These are phyloP conservation scores for Achatina immaculata DNA, from an alignment of 1,140 invertebrate genomes.

Conservation along the genomic window DNA sequence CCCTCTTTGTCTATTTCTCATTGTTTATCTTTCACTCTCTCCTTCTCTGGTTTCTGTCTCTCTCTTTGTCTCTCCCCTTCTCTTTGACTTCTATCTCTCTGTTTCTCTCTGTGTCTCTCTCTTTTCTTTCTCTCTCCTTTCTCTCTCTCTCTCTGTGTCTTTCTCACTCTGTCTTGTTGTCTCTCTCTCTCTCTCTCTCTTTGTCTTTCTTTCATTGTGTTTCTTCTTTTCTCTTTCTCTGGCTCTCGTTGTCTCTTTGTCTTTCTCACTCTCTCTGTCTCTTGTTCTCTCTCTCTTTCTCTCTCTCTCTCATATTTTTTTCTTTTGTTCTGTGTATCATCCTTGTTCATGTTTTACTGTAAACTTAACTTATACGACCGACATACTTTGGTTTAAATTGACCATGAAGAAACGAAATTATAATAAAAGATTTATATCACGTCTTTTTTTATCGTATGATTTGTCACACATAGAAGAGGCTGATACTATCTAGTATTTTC, in stretches of 20 bases:
- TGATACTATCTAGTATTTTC: too few species aligned
- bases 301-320: background rate
- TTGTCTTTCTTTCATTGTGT: background rate
- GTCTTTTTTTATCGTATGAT: too few species aligned
- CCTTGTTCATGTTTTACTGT: too few species aligned
- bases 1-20: background rate
- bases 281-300: background rate
- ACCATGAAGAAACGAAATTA: too few species aligned
- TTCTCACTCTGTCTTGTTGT: background rate
- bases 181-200: background rate
- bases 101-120: background rate
- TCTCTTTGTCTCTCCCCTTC: background rate
- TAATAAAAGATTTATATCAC: too few species aligned
- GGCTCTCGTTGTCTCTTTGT: background rate
- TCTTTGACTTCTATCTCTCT: background rate
- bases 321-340: background rate
- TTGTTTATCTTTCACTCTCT: background rate
- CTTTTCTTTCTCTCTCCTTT: background rate
- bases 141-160: background rate
- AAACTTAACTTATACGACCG: too few species aligned
- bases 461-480: too few species aligned
- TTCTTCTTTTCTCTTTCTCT: background rate
- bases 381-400: too few species aligned
- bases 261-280: background rate
- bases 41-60: background rate